Evolutionary conservation across 1,140 invertebrate species (phyloP).

Genomic region (Tetragonula clypearis): DNA sequence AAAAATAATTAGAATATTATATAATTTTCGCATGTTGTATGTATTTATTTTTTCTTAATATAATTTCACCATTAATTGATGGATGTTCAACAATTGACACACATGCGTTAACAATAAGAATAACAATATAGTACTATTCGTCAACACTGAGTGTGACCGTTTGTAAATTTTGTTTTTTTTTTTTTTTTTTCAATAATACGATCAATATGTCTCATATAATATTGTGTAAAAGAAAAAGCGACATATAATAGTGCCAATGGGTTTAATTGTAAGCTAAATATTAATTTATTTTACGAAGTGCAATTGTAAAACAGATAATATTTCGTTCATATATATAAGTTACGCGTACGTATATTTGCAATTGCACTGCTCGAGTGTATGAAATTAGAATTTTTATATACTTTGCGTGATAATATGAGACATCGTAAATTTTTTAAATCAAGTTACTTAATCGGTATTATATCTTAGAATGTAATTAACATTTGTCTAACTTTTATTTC

Average conservation of each 20-base stretch:
- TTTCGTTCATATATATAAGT: not conserved
- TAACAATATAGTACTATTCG: slow-evolving; percentile 4
- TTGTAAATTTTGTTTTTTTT: not conserved
- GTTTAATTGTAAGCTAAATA: slow-evolving; percentile 23
- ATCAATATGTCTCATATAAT: not conserved
- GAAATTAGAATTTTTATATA: slow-evolving; percentile 31
- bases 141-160: not conserved
- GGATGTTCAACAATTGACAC: not conserved
- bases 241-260: slow-evolving; percentile 27
- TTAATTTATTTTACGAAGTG: slow-evolving; percentile 36
- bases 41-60: not conserved
- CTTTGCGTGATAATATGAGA: slow-evolving; percentile 19
- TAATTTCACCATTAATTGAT: not conserved
- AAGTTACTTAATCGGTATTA: slow-evolving; percentile 25
- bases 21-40: not conserved
- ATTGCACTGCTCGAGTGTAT: slow-evolving; percentile 10
- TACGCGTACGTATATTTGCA: slow-evolving; percentile 2
- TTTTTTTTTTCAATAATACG: not conserved
- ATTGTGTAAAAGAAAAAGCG: not conserved
- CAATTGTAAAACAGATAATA: slow-evolving; percentile 16
- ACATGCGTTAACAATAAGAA: slow-evolving; percentile 39
- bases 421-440: slow-evolving; percentile 16
- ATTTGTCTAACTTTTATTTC: slow-evolving; percentile 18
- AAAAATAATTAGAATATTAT: not conserved
- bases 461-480: slow-evolving; percentile 20